Conservation (phyloP, 2,888 invertebrate species). For the Oxycera nigricornis region DNA sequence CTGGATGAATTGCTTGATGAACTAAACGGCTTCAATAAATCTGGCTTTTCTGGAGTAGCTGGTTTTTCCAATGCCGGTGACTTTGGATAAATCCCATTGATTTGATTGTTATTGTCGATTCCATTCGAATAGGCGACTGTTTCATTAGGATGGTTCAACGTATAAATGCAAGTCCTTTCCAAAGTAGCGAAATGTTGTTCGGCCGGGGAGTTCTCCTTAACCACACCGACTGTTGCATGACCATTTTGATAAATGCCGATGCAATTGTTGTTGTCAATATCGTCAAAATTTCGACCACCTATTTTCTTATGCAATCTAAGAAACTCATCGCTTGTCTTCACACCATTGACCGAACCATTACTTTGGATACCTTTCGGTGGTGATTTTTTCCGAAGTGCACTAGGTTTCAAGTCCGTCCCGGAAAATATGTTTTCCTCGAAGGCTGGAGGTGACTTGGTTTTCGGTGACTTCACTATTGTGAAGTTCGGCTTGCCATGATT, state of each 20-base stretch:
- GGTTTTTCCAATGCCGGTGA: background rate
- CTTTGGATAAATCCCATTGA: background rate
- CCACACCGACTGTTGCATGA: background rate
- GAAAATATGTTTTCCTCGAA: constrained; percentile 18
- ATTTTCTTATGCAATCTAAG: constrained; percentile 25
- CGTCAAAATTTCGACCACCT: constrained; percentile 28
- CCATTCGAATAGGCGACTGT: background rate
- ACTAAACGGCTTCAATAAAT: background rate
- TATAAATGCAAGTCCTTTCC: constrained; percentile 5
- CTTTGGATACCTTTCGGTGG: background rate
- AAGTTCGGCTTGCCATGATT: constrained; percentile 61
- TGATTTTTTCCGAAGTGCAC: background rate
- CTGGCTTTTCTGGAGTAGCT: constrained; percentile 6
- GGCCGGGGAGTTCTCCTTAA: background rate
- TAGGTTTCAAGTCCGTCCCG: constrained; percentile 14
- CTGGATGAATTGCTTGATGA: background rate
- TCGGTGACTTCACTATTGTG: constrained; percentile 53
- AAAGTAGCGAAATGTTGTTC: constrained; percentile 12
- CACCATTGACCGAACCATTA: background rate
- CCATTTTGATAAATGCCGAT: background rate
- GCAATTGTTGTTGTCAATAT: constrained; percentile 15
- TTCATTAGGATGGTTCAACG: background rate
- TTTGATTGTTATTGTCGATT: background rate
- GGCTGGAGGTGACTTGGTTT: background rate
- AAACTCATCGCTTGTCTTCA: constrained; percentile 1